Evolutionary conservation across 1,140 invertebrate genomes (phyloP).

Genomic region (Bombus breviceps): DNA sequence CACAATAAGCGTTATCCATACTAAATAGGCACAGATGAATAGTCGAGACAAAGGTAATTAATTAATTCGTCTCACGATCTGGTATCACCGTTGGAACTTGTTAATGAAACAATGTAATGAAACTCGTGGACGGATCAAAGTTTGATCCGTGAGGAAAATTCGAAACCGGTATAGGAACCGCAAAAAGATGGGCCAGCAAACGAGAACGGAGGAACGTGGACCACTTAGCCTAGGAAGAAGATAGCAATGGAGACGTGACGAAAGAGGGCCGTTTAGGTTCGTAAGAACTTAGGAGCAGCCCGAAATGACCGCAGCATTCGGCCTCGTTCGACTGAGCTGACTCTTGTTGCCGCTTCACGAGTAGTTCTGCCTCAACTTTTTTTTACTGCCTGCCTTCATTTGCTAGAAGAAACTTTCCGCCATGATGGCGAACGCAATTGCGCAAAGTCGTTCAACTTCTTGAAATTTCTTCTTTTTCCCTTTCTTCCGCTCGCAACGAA

Average conservation of each 20-base stretch:
- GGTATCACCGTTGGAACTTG: background rate
- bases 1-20: background rate
- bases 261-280: slow-evolving; percentile 12
- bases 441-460: slow-evolving; percentile 18
- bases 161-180: background rate
- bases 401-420: slow-evolving; percentile 31
- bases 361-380: background rate
- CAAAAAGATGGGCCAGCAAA: too few species aligned
- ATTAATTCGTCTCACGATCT: slow-evolving; percentile 49
- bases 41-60: background rate
- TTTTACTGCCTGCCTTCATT: slow-evolving; percentile 26
- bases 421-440: slow-evolving; percentile 16
- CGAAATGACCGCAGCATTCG: slow-evolving; percentile 48
- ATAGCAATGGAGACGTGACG: slow-evolving; percentile 16
- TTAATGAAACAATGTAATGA: slow-evolving; percentile 49
- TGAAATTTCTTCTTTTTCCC: background rate
- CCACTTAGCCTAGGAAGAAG: slow-evolving; percentile 11
- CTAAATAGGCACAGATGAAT: background rate
- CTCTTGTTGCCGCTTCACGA: slow-evolving; percentile 53
- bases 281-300: slow-evolving; percentile 30
- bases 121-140: slow-evolving; percentile 26
- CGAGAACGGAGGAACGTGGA: background rate
- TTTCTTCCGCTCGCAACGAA: background rate
- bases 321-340: slow-evolving; percentile 34
- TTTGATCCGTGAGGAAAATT: slow-evolving; percentile 38